Conservation (phyloP, 2,888 invertebrate genomes). For the Cantharis nigra region DNA sequence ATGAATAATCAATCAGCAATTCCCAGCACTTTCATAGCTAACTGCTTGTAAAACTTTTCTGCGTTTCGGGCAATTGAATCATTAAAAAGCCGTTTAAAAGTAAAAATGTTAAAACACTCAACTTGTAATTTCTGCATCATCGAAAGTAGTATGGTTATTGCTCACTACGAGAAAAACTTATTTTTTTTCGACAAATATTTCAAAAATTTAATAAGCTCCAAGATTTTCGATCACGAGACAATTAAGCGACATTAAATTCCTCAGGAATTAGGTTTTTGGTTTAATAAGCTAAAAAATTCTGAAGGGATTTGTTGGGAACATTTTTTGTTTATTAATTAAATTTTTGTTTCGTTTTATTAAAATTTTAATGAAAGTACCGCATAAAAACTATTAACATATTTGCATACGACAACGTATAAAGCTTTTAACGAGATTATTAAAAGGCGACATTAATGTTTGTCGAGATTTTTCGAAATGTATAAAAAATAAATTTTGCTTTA, state of each 20-base stretch:
- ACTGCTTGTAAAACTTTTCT: slow-evolving; percentile 32
- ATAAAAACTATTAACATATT: background rate
- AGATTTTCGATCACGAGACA: background rate
- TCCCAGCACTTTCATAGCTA: slow-evolving; percentile 27
- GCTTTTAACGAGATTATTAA: background rate
- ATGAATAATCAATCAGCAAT: slow-evolving; percentile 36
- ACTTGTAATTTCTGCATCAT: background rate
- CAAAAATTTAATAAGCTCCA: background rate
- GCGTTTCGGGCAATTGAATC: slow-evolving; percentile 25
- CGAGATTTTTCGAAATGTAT: background rate
- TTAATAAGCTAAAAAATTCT: background rate
- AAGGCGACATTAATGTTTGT: background rate
- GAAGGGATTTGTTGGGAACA: background rate
- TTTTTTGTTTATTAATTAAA: background rate
- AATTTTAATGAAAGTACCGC: background rate
- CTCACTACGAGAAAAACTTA: too few species aligned
- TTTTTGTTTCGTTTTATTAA: background rate
- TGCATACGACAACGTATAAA: background rate
- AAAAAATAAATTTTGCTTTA: background rate
- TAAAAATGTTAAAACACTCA: background rate
- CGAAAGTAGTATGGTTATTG: too few species aligned
- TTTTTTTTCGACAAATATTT: background rate
- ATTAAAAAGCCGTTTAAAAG: slow-evolving; percentile 19
- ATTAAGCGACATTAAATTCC: background rate
- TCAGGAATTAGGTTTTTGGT: background rate